These are phyloP conservation scores for Leptinotarsa defecta DNA, from an alignment of 1,140 invertebrate species.

Conservation along the genomic window DNA sequence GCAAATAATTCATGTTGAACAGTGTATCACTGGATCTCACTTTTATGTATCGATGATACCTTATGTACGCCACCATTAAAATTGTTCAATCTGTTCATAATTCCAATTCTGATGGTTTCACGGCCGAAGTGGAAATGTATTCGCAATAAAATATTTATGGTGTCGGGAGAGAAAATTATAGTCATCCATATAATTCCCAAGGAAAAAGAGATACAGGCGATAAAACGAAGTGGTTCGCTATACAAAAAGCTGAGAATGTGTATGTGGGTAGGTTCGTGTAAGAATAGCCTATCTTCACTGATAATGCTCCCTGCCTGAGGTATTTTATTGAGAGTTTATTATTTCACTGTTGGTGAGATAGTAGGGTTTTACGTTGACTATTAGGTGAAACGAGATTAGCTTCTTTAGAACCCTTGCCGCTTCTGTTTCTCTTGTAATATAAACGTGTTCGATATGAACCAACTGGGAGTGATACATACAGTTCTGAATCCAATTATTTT, in stretches of 20 bases:
- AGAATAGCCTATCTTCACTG: constrained; percentile 2
- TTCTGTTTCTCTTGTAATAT: no score
- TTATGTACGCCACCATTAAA: neutral
- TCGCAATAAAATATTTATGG: constrained; percentile 6
- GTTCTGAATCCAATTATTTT: no score
- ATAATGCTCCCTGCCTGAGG: neutral
- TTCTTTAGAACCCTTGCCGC: no score
- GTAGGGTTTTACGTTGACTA: neutral
- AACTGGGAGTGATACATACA: no score
- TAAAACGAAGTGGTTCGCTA: neutral
- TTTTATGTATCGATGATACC: no score
- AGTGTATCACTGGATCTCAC: no score
- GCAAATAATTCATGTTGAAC: no score
- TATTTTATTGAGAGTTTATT: neutral
- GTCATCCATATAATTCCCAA: neutral
- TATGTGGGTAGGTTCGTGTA: constrained; percentile 5
- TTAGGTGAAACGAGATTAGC: neutral
- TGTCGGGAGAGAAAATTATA: constrained; percentile 3
- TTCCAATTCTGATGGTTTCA: neutral
- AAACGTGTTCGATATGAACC: no score
- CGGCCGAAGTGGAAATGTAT: neutral
- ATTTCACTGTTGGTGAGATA: neutral
- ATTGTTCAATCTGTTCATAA: neutral
- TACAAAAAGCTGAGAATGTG: constrained; percentile 2
- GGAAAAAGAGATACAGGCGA: neutral